A percentile compares a stretch with the other conserved stretches of the same genome.
phyloP scores from a whole-genome alignment of 2,797 vertebrate species.

The Acipenser transmontanus region DNA sequence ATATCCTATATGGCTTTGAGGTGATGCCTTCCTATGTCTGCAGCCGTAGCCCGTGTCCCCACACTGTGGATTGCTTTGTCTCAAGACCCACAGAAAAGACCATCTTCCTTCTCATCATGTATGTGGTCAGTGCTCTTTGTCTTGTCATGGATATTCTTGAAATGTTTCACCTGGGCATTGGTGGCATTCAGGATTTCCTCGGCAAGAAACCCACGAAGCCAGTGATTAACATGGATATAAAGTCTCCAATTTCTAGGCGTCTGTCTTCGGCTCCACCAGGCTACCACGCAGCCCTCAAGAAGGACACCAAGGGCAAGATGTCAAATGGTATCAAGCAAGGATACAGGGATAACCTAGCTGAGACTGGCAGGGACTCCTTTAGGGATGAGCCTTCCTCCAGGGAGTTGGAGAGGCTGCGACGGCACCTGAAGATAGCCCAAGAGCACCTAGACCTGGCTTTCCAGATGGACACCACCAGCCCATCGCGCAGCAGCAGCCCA shows the following conservation, averaged over 20 bases:
- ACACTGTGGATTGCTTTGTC: slow-evolving; percentile 81
- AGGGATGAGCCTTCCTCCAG: slow-evolving; percentile 45
- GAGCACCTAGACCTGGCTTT: slow-evolving; percentile 78
- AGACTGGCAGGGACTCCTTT: slow-evolving; percentile 51
- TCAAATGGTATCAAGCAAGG: slow-evolving; percentile 42
- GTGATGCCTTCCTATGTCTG: slow-evolving; percentile 73
- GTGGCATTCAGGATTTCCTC: slow-evolving; percentile 66
- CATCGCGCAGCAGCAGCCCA: slow-evolving; percentile 71
- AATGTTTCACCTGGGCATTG: slow-evolving; percentile 69
- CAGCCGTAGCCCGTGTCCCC: slow-evolving; percentile 70
- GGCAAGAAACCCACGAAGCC: slow-evolving; percentile 31
- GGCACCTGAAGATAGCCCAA: slow-evolving; percentile 76
- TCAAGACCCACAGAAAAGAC: slow-evolving; percentile 87
- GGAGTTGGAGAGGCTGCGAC: slow-evolving; percentile 65
- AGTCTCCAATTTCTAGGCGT: slow-evolving; percentile 49
- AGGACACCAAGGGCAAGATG: slow-evolving; percentile 46
- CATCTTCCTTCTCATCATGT: slow-evolving; percentile 82
- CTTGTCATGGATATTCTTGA: slow-evolving; percentile 72
- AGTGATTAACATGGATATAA: slow-evolving; percentile 20
- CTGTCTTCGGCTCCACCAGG: slow-evolving; percentile 63
- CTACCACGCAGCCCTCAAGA: slow-evolving; percentile 70
- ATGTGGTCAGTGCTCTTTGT: slow-evolving; percentile 73
- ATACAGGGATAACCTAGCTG: slow-evolving; percentile 49
- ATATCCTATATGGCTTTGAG: slow-evolving; percentile 71
- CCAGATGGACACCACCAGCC: slow-evolving; percentile 58